Base-by-base conservation (phyloP, 2,888 invertebrate species). In the Junonia oenone region DNA sequence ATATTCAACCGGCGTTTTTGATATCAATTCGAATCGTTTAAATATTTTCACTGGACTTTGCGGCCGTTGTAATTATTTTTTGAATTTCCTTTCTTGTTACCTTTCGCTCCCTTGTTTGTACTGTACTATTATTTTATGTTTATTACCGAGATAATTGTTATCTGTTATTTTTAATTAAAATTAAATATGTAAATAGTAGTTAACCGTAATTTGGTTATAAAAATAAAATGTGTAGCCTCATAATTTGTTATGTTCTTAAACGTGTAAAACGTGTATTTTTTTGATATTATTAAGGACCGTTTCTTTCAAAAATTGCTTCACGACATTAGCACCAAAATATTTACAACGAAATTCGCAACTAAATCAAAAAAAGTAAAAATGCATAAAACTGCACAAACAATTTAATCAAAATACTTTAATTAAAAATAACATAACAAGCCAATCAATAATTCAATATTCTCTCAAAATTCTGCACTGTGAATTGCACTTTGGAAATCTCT, bases 1-100 rank as follows among this genome's bases (percentile, higher is more conserved):
- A 82, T 83, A 85, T 78, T 74, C 75, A 63, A 63, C 68, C 62
- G 60, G 64, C 62, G 76, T 80, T 81, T 82, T 83, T 78, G 76
- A 71, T 79, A 84, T 85, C 82, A 85, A 83, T 83, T 81, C 73
- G 68, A 73, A 64, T 68, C 74, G 78, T 79, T 82, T 77, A 84
- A 83, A 83, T 77, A 81, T 79, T 78, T 73, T 71, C 71, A 66
- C 70, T 63, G 62, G 61, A 62, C 64, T 67, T 66, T 52, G 64
- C 67, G 57, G 64, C 29, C 51, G 65, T 45, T 45, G 65, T 82
- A 78, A 84, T 83, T 75, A 77, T 73, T 81, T 76, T 83, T 81
- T 82, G 78, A 73, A 63, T 75, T 75, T 71, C 68, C 68, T 68
- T 69, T 65, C 69, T 68, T 64, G 67, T 68, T 70, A 61, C 62